Conservation (phyloP, 2,888 invertebrate species). For the Folsomia candida region DNA sequence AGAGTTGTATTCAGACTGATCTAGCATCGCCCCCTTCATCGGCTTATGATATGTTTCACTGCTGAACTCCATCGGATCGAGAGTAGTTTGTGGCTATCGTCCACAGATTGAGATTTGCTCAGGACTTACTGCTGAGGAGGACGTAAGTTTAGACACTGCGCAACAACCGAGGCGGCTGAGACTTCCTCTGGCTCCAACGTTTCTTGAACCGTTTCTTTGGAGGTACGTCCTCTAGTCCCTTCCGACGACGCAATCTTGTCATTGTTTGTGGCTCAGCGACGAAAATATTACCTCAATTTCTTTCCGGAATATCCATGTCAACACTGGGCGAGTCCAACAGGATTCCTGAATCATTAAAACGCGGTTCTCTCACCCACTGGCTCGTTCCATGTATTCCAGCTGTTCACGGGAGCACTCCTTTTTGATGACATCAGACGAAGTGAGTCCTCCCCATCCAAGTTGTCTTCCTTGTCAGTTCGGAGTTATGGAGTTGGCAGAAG, state of each 20-base stretch:
- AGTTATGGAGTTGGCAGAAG: background rate
- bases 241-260: background rate
- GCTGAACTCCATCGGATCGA: background rate
- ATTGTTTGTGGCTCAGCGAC: background rate
- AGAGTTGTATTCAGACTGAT: background rate
- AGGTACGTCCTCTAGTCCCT: too few relatives aligned
- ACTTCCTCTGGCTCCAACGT: background rate
- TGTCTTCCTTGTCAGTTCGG: slow-evolving; percentile 3
- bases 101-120: slow-evolving; percentile 7
- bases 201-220: background rate
- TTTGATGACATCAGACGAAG: slow-evolving; percentile 20
- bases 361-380: slow-evolving; percentile 38
- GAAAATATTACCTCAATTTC: background rate
- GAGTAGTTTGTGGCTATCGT: background rate
- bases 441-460: background rate
- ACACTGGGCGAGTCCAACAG: slow-evolving; percentile 16
- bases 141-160: background rate
- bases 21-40: slow-evolving; percentile 13
- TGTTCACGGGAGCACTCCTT: slow-evolving; percentile 36
- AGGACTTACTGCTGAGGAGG: background rate
- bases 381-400: slow-evolving; percentile 48
- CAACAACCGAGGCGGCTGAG: background rate
- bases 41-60: background rate
- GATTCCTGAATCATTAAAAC: slow-evolving; percentile 2
- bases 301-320: background rate